Percentiles rank a stretch among this genome's conserved stretches.
These are phyloP conservation scores for Otocyon megalotis DNA, from an alignment of 2,113 vertebrate species.

Conservation along the genomic window DNA sequence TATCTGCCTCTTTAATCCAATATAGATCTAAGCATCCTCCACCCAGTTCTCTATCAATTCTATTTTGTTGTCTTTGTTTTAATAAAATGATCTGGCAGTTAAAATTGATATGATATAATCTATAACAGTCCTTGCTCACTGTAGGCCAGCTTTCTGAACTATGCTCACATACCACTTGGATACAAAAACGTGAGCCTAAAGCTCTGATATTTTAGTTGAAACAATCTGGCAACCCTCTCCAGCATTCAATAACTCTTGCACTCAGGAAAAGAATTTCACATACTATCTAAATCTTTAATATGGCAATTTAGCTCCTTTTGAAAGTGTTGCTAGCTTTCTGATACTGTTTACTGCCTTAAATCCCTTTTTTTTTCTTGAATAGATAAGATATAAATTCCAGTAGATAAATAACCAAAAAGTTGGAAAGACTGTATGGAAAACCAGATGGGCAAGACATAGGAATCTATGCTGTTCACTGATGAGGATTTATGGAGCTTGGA, in stretches of 20 bases:
- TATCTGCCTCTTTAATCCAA: background rate
- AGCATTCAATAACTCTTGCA: conserved; percentile 46
- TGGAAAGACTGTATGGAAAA: conserved; percentile 59
- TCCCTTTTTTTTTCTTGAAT: background rate
- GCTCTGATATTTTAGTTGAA: conserved; percentile 44
- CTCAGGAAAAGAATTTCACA: conserved; percentile 33
- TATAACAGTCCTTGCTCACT: background rate
- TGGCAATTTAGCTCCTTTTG: conserved; percentile 58
- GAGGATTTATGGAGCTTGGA: conserved; percentile 65
- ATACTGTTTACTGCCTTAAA: conserved; percentile 40
- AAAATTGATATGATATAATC: background rate
- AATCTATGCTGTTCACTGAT: conserved; percentile 67
- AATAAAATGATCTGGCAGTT: background rate
- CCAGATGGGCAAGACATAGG: conserved; percentile 66
- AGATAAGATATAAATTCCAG: conserved; percentile 38
- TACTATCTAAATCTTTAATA: conserved; percentile 58
- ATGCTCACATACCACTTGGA: background rate
- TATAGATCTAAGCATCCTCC: background rate
- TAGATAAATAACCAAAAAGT: conserved; percentile 57
- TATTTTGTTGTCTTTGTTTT: conserved; percentile 33
- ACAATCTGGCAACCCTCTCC: background rate
- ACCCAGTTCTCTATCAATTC: background rate
- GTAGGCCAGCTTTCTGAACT: background rate
- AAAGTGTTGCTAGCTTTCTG: conserved; percentile 27
- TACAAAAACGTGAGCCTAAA: background rate